These are phyloP conservation scores for Hystrix cristata DNA, from an alignment of 2,113 vertebrate genomes.

Conservation along the genomic window DNA sequence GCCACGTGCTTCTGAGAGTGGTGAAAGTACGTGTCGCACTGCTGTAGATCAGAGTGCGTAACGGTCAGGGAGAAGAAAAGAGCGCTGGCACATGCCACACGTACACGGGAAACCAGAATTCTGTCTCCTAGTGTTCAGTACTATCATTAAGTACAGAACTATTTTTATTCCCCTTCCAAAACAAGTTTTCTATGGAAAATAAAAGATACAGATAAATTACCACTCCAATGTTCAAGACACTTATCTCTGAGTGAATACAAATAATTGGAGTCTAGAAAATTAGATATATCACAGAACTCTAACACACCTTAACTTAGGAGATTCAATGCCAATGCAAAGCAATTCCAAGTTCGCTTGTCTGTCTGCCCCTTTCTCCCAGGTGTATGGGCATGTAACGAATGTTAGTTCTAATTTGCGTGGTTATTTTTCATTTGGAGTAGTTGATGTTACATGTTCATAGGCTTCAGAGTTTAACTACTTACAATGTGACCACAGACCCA, in stretches of 20 bases:
- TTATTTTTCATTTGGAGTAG: slow-evolving; percentile 1
- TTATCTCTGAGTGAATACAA: slow-evolving; percentile 6
- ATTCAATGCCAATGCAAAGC: not conserved
- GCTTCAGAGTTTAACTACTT: slow-evolving; percentile 45
- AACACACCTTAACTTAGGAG: not conserved
- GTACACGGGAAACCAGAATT: not conserved
- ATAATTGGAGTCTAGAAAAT: slow-evolving; percentile 33
- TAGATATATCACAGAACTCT: slow-evolving; percentile 9
- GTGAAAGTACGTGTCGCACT: not conserved
- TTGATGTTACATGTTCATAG: not conserved
- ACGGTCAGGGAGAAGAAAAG: not conserved
- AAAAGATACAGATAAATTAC: slow-evolving; percentile 39
- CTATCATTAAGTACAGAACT: not conserved
- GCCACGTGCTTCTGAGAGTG: not conserved
- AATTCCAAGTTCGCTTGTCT: not conserved
- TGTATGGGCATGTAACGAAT: slow-evolving; percentile 1
- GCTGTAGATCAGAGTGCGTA: not conserved
- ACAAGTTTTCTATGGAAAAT: slow-evolving; percentile 27
- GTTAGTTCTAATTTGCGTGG: slow-evolving; percentile 22
- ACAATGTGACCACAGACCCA: slow-evolving; percentile 44
- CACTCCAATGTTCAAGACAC: not conserved
- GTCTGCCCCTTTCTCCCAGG: not conserved
- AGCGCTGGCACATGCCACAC: not conserved
- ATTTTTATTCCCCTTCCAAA: slow-evolving; percentile 47
- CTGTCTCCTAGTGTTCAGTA: not conserved